Evolutionary conservation across 1,140 invertebrate species (phyloP).

Genomic region (Hyles euphorbiae): DNA sequence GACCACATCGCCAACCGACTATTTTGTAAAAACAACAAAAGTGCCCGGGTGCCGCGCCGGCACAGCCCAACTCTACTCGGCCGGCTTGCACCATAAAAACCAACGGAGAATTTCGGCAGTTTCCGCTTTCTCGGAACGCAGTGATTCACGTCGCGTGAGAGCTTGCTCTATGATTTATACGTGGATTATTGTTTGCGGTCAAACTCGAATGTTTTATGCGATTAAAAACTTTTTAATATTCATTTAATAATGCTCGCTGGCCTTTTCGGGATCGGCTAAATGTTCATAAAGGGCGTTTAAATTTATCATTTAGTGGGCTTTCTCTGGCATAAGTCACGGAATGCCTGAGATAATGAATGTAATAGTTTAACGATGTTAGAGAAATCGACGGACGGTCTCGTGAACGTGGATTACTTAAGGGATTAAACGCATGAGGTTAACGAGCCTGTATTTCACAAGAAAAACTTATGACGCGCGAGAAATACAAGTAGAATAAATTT

Average conservation of each 20-base stretch:
- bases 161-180: constrained; percentile 56
- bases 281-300: constrained; percentile 48
- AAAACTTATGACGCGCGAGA: too few species aligned
- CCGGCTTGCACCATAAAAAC: constrained; percentile 50
- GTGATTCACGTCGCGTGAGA: constrained; percentile 56
- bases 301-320: constrained; percentile 49
- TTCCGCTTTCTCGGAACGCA: constrained; percentile 59
- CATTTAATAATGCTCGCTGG: constrained; percentile 30
- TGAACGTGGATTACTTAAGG: too few species aligned
- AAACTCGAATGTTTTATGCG: constrained; percentile 33
- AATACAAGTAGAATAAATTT: too few species aligned
- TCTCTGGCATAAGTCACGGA: constrained; percentile 56
- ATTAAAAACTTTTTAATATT: constrained; percentile 43
- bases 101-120: constrained; percentile 57
- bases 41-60: background rate
- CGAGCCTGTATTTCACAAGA: too few species aligned
- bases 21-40: constrained; percentile 1
- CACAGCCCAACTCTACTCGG: constrained; percentile 13
- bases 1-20: constrained; percentile 31
- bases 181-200: constrained; percentile 49
- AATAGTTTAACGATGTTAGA: constrained; percentile 2
- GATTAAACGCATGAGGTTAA: too few species aligned
- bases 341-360: constrained; percentile 5
- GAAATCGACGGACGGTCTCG: background rate
- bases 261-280: constrained; percentile 23